Evolutionary conservation across 2,888 invertebrate genomes (phyloP), one percentile per base, ranked within the genome.

Genomic region (Euzetes globulus): DNA sequence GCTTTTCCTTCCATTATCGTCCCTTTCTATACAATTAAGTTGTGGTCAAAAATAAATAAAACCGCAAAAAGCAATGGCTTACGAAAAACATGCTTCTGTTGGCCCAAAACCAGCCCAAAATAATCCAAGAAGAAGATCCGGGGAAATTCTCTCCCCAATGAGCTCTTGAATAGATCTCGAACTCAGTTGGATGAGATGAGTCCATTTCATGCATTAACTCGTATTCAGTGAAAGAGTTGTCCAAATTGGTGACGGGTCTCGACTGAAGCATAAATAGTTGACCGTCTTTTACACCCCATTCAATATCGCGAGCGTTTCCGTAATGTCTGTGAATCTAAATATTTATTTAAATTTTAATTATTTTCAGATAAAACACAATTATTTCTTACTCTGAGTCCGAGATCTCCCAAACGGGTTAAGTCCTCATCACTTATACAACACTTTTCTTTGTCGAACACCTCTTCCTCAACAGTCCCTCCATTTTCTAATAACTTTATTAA

Each of bases 201-300:
- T 92, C 92, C 79, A 90, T 84, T 82, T 94, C 93, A 80, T 91
- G 91, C 5, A 87, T 83, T 41, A 93, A 81, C 79, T 93, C 92
- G 79, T 89, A 90, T 74, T 91, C 89, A 0, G 88, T 88, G 87
- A 91, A 91, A 52, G 80, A 79, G 0, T 86, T 82, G 78, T 89
- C 88, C 37, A 90, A 80, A 0, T 89, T 88, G 0, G 91, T 91
- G 72, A 92, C 88, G 0, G 91, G 90, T 7, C 92, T 86, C 1
- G 90, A 88, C 87, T 92, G 90, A n/a, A 90, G 83, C 15, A 90
- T 76, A 72, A 76, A 78, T 41, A 77, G 60, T 68, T 72, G 71
- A 79, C 88, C 88, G 80, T 87, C 83, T 76, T 81, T 82, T 58
- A 90, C 82, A 13, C 91, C 91, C 90, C 91, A 93, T 82, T 93